Base-by-base conservation (phyloP, 2,113 vertebrate genomes). In the Burhinus oedicnemus region DNA sequence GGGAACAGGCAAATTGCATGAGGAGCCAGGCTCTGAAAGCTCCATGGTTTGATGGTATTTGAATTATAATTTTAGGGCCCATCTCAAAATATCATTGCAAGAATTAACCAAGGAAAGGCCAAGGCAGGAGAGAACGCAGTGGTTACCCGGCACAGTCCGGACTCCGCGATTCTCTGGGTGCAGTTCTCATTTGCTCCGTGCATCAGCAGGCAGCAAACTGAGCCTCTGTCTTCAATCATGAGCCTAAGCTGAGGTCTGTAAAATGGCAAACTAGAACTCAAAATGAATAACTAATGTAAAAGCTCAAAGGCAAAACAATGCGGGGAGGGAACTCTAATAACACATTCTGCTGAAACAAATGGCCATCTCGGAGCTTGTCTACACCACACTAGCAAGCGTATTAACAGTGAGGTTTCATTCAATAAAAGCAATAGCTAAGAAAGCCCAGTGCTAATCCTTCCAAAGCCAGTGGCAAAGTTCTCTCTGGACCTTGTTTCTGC, bases 161-260 rank as follows among this genome's bases (percentile, higher is more conserved):
- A 44, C 42, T 71, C 78, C 86, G 76, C 8, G 14, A 51, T 32
- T 83, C 27, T 95, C 72, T 81, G 61, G 36, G 36, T 60, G 40
- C 27, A 69, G 69, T 32, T 93, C 72, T 83, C 79, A 78, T 92
- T 90, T 81, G 89, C 83, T 95, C 87, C 60, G 15, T 52, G 86
- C 81, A 93, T 45, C 70, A 93, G 71, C 89, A 93, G 79, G 89
- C 76, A 95, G 89, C 74, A 95, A 95, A 95, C 89, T 62, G 55
- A 93, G 58, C 34, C 82, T 95, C 93, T 97, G 95, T 92, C 84
- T 97, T 87, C 84, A 95, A 96, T 93, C 94, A 94, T 95, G 86
- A 91, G 83, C 68, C 87, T 95, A 83, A 94, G 64, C 58, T 85
- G 77, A 86, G 45, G 85, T 72, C 83, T 95, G 83, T 82, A 95